Conservation (phyloP, 2,888 invertebrate genomes). For the Ennomos fuscantarius region DNA sequence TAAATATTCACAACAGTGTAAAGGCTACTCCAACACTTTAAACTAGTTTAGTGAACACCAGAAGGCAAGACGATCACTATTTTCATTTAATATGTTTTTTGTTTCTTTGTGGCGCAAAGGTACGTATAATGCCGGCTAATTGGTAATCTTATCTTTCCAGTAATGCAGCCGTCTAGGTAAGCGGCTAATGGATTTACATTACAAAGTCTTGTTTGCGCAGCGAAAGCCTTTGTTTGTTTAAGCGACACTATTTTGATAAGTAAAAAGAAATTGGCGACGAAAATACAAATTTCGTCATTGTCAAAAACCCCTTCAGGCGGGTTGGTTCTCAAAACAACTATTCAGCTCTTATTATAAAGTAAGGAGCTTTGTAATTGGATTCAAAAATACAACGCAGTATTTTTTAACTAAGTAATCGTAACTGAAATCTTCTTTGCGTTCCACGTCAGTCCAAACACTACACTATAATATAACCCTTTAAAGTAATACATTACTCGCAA, state of each 20-base stretch:
- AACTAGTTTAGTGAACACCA: conserved; percentile 60
- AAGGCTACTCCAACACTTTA: conserved; percentile 49
- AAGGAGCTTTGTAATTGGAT: too few species aligned
- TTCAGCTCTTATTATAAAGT: too few species aligned
- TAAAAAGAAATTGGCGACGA: not conserved
- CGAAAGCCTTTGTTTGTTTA: conserved; percentile 3
- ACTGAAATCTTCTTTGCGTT: too few species aligned
- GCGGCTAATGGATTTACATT: conserved; percentile 34
- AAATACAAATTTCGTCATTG: not conserved
- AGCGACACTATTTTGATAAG: conserved; percentile 8
- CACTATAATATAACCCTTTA: not conserved
- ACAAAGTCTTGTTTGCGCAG: conserved; percentile 22
- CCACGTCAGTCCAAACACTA: too few species aligned
- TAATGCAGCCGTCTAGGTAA: conserved; percentile 24
- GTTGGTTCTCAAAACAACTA: too few species aligned
- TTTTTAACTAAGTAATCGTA: too few species aligned
- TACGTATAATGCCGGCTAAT: conserved; percentile 31
- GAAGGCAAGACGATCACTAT: conserved; percentile 47
- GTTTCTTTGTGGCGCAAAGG: conserved; percentile 25
- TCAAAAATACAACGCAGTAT: too few species aligned
- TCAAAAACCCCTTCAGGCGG: too few species aligned
- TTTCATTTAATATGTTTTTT: conserved; percentile 53
- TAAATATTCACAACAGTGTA: conserved; percentile 74
- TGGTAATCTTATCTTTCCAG: conserved; percentile 40
- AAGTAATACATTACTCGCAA: not conserved